Evolutionary conservation across 2,797 vertebrate species (phyloP).

Genomic region (Semaprochilodus insignis): DNA sequence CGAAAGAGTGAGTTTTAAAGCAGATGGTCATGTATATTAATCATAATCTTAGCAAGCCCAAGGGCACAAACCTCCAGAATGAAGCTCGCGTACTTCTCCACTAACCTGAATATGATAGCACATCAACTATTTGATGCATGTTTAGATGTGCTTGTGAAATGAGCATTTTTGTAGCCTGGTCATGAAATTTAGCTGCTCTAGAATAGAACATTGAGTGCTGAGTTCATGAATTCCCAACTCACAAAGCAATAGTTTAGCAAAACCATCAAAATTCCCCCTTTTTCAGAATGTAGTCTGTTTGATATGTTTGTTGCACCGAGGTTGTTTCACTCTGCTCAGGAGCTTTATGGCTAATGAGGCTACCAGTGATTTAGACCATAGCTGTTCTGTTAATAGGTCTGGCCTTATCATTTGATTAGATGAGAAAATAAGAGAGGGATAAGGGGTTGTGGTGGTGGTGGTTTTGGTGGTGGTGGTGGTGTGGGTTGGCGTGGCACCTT

Average conservation of each 20-base stretch:
- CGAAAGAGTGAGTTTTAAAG: slow-evolving; percentile 45
- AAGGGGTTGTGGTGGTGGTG: too few species aligned
- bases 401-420: too few species aligned
- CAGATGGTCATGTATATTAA: slow-evolving; percentile 64
- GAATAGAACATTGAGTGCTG: not conserved
- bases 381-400: too few species aligned
- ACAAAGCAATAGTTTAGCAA: not conserved
- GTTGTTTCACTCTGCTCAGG: not conserved
- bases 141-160: not conserved
- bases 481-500: too few species aligned
- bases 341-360: not conserved
- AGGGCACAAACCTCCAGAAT: slow-evolving; percentile 40
- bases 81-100: slow-evolving; percentile 33
- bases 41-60: slow-evolving; percentile 41
- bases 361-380: not conserved
- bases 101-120: slow-evolving; percentile 9
- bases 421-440: too few species aligned
- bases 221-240: not conserved
- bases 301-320: not conserved
- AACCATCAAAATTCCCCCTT: not conserved
- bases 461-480: too few species aligned
- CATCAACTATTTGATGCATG: slow-evolving; percentile 5
- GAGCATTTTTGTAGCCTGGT: not conserved
- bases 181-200: too few species aligned
- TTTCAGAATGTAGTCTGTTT: not conserved